A percentile compares a stretch with the other conserved stretches of the same genome.
phyloP scores from a whole-genome alignment of 2,113 vertebrate genomes.

The Lampris megalopsis region DNA sequence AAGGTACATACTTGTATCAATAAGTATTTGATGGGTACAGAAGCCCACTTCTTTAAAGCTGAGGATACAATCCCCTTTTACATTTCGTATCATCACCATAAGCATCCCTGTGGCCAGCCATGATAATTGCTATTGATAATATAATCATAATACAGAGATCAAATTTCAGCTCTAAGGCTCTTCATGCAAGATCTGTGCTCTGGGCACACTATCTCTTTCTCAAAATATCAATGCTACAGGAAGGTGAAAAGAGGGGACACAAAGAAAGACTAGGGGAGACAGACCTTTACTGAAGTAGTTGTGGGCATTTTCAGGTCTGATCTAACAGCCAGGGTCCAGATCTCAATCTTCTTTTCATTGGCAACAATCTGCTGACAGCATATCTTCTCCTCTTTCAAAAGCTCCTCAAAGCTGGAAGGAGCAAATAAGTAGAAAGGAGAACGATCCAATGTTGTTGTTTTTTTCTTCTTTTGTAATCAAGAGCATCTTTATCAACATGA shows the following conservation, averaged over 20 bases:
- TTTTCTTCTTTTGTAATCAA: not conserved
- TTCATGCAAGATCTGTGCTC: not conserved
- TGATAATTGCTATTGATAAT: too few relatives aligned
- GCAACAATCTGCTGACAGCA: slow-evolving; percentile 84
- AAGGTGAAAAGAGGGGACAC: not conserved
- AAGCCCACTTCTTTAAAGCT: too few relatives aligned
- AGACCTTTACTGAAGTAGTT: slow-evolving; percentile 68
- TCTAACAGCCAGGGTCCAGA: slow-evolving; percentile 79
- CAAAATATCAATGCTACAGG: not conserved
- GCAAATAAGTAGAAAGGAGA: slow-evolving; percentile 4
- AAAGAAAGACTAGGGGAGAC: not conserved
- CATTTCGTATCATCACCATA: too few relatives aligned
- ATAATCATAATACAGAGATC: too few relatives aligned
- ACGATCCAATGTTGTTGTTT: not conserved
- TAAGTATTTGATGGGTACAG: too few relatives aligned
- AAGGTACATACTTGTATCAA: too few relatives aligned
- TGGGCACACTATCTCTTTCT: not conserved
- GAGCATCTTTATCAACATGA: not conserved
- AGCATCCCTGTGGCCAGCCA: too few relatives aligned
- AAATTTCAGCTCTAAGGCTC: too few relatives aligned
- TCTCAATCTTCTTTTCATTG: slow-evolving; percentile 89
- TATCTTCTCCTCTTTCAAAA: slow-evolving; percentile 88
- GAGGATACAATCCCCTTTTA: too few relatives aligned
- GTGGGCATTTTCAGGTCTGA: slow-evolving; percentile 62
- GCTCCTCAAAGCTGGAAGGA: slow-evolving; percentile 86